Evolutionary conservation across 2,797 vertebrate genomes (phyloP), one percentile per base, ranked within the genome.

Genomic region (Acanthurus lineatus): DNA sequence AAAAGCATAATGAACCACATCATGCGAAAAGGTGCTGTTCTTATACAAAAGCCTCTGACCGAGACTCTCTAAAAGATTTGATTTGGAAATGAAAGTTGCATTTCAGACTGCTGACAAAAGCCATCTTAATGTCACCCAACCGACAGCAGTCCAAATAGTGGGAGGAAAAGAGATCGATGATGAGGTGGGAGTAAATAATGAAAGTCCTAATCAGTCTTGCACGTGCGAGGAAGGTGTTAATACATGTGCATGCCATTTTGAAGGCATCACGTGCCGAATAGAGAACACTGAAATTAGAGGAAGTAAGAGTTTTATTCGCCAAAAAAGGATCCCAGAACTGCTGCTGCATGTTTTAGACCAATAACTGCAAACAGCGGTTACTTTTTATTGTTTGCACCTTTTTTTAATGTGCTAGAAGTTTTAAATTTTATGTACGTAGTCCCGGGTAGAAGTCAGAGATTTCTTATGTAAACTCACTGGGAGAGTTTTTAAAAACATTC

Each of bases 171-270:
- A 79, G 54, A 76, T 69, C 49, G 59, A 51, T 66, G 57, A 45
- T 60, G 42, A 77, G 32, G 52, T n/a, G 45, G 69, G 35, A 69
- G 59, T 11, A 73, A 75, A 66, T 63, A 77, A 82, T 80, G 45
- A 72, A 82, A 69, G 49, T 84, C 69, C 49, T 77, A 69, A 77
- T 84, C 12, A 17, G 76, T 77, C 35, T 51, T 40, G 12, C 90
- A 92, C 76, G 62, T 90, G 89, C 63, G 6, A 25, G 57, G 57
- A 82, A 85, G 84, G 76, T 61, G 59, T 62, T 77, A 65, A 77
- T 71, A 75, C 85, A 81, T 71, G 81, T 87, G 75, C 71, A 69
- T 54, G 57, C 9, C 58, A 76, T 67, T 84, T 83, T 67, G 73
- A 81, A 81, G 22, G 64, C 48, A 45, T 71, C 82, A 88, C 71